Base-by-base conservation (phyloP, 2,113 vertebrate genomes). In the Ciconia boyciana region DNA sequence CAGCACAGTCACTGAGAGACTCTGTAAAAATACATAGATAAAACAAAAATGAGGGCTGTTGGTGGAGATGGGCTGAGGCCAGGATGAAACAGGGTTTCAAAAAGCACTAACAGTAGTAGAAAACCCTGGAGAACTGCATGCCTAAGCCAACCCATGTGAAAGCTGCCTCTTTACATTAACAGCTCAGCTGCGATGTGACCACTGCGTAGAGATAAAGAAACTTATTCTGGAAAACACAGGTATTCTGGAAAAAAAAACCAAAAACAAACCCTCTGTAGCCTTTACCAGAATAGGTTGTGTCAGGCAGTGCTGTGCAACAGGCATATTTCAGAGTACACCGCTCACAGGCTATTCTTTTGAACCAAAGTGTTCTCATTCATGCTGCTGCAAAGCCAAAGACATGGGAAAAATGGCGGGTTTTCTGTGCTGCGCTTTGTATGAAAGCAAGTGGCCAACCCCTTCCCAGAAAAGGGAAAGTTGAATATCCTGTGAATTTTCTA, bases 371-470 rank as follows among this genome's bases (percentile, higher is more conserved):
- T 89, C 57, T 72, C 62, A 72, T 69, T 90, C 70, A 49, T 11
- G 39, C 31, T 76, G 57, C 66, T 78, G 83, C 77, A 79, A 84
- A 89, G 65, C 31, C 86, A 78, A 81, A 95, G 60, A 81, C 34
- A 15, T 3, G 5, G 65, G 31, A 10, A 21, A 85, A 79, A 78
- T 4, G 64, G 64, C 39, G 60, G 18, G 15, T 26, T 74, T 86
- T 64, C 70, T 65, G 44, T 29, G 39, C 46, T 22, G 61, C 20
- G 11, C 2, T 1, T 41, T 32, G 20, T 11, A 87, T 0, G 2
- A 81, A 71, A 0, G 2, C n/a, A 62, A 87, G 57, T 44, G 61
- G 77, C n/a, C 55, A 89, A 61, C 2, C 25, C n/a, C 52, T 84
- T 82, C 41, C 57, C n/a, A 82, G 61, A 71, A 76, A 84, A 91